Evolutionary conservation across 2,797 vertebrate genomes (phyloP), one percentile per base, ranked within the genome.

Genomic region (Arrhamphus sclerolepis): DNA sequence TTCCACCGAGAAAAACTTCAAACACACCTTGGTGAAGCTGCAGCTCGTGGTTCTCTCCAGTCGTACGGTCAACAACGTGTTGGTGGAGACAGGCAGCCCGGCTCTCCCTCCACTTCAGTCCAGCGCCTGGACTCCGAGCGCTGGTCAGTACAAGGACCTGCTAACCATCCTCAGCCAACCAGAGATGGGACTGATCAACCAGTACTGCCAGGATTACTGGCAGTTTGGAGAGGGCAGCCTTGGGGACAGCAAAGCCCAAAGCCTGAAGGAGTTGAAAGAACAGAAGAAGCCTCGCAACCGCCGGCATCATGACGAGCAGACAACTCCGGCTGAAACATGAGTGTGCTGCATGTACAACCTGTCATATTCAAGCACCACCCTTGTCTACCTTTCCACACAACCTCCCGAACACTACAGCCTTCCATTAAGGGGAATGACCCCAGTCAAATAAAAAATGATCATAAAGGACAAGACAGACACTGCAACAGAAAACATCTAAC

Each of bases 151-250:
- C 80, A 97, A 98, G 79, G 98, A 98, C 89, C 92, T 99, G 81
- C 93, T 98, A 56, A 97, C 96, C 90, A 95, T 99, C 81, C 94
- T 99, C 70, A 96, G 93, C 88, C 97, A 97, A 78, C 96, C 97
- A 0, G 97, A 98, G 93, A 96, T 97, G 96, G 95, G 96, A 86
- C 94, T 98, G 75, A 97, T 98, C 91, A 97, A 98, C 91, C 97
- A 99, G 89, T 98, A 98, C 92, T 98, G 96, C 91, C 96, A 98
- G 90, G 96, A 96, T 73, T 98, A 98, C 92, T 98, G 97, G 97
- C 94, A 95, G 82, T 94, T 94, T 0, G 92, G 89, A 1, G 94
- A 96, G 0, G 79, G 91, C 51, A 82, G 82, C 67, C 81, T 93
- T 9, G 91, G 91, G 2, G 94, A 96, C 75, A 85, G 91, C 87